Evolutionary conservation across 1,140 invertebrate species (phyloP), one percentile per base, ranked within the genome.

Genomic region (Drosophila nannoptera): DNA sequence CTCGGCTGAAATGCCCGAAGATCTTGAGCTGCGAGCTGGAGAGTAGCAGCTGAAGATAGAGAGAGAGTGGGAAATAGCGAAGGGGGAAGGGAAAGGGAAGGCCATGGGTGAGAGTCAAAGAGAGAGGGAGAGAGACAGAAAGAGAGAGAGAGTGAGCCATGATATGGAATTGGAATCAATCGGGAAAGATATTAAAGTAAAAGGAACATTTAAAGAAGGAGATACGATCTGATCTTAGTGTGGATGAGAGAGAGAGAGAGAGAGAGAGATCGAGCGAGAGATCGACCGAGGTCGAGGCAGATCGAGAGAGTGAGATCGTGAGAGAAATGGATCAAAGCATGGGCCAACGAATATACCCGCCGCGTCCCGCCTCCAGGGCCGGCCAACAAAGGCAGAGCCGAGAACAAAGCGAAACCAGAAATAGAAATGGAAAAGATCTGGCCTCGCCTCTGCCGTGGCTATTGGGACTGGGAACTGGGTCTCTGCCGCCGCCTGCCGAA

Each of bases 371-470:
- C 16, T 33, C 4, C 7, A 45, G 40, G 29, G 40, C 45, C 43
- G 11, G 12, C n/a, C 32, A 50, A 58, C 66, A 52, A 60, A 32
- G 48, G 29, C 40, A 49, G 29, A 33, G 14, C 11, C 12, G 75
- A 84, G 78, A 83, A 84, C 80, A 86, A 84, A 86, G 77, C 81
- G 72, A 75, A 83, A 75, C 64, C 63, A 69, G 75, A 82, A 81
- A 81, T 77, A 74, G 80, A 80, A 84, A 77, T 80, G 66, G 59
- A 73, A 80, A 80, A 81, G 80, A 80, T 74, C 69, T 67, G 76
- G 58, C 42, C 45, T 32, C 54, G 45, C 33, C 46, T 46, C 11
- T 31, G 31, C 29, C 14, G 22, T 38, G 22, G 49, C 11, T 40
- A 36, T 46, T 43, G 56, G 22, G 35, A 43, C 12, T 52, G 36